Percentiles rank a stretch among this genome's conserved stretches.
Conservation (phyloP, 2,888 invertebrate species). For the Scaptomyza parva region DNA sequence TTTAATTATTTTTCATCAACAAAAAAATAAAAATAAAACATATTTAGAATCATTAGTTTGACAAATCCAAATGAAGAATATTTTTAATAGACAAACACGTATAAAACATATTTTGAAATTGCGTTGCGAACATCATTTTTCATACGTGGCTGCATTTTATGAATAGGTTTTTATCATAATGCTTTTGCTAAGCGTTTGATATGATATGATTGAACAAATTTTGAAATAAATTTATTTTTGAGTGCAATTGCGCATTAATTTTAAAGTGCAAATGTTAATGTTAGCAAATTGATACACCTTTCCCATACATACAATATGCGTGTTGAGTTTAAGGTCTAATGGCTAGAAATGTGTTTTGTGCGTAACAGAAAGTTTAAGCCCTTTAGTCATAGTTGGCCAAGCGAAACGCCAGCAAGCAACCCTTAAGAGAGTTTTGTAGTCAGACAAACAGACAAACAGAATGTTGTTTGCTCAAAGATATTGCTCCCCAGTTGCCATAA, state of each 20-base stretch:
- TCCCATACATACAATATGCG: not conserved
- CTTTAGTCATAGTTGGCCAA: conserved; percentile 12
- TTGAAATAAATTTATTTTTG: too few relatives aligned
- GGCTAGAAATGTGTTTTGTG: conserved; percentile 6
- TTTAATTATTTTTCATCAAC: conserved; percentile 24
- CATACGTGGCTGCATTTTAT: not conserved
- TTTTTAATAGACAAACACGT: not conserved
- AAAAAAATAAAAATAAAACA: too few relatives aligned
- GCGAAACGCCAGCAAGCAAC: conserved; percentile 40
- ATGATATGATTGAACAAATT: too few relatives aligned
- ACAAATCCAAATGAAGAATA: not conserved
- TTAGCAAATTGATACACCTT: conserved; percentile 15
- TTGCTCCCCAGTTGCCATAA: conserved; percentile 71
- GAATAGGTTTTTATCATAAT: not conserved
- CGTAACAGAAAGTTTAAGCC: conserved; percentile 17
- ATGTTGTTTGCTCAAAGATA: conserved; percentile 56
- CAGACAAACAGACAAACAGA: too few relatives aligned
- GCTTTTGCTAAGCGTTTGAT: not conserved
- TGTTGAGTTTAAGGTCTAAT: conserved; percentile 5
- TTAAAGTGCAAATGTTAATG: conserved; percentile 5
- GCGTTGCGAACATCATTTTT: not conserved
- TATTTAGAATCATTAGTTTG: conserved; percentile 23
- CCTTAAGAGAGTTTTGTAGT: conserved; percentile 32
- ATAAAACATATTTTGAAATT: not conserved
- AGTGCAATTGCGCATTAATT: too few relatives aligned